Percentiles rank a stretch among this genome's conserved stretches.
Evolutionary conservation across 92 coral and sea anemone species (phyloP).

Genomic region (Zoanthus sociatus): DNA sequence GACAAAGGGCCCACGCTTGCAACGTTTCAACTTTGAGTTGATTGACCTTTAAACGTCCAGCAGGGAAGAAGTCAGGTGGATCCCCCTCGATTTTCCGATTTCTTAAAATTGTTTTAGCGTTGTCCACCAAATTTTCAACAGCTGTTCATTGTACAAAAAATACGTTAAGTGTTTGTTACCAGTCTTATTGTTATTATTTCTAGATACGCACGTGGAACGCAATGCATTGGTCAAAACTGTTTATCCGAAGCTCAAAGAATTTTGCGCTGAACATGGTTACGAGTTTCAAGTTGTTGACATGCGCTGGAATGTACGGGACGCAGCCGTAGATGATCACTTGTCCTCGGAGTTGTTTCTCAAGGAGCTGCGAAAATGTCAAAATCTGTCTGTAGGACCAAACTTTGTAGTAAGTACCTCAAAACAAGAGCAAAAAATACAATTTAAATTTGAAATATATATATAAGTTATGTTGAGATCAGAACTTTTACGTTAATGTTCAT

Average conservation of each 20-base stretch:
- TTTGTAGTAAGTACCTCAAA: conserved; percentile 69
- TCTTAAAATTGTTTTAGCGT: too few relatives aligned
- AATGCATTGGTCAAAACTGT: conserved; percentile 79
- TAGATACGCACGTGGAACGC: conserved; percentile 86
- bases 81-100: too few relatives aligned
- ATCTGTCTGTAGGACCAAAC: conserved; percentile 92
- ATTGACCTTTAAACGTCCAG: too few relatives aligned
- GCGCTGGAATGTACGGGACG: conserved; percentile 99
- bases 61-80: too few relatives aligned
- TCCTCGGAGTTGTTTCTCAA: conserved; percentile 80
- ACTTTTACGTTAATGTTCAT: too few relatives aligned
- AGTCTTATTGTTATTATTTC: background rate
- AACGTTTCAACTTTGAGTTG: too few relatives aligned
- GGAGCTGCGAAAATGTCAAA: conserved; percentile 82
- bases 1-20: too few relatives aligned
- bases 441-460: background rate
- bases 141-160: too few relatives aligned
- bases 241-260: conserved; percentile 82
- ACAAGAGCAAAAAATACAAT: background rate
- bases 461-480: too few relatives aligned
- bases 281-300: conserved; percentile 93
- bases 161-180: too few relatives aligned
- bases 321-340: conserved; percentile 89
- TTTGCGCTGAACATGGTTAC: conserved; percentile 81
- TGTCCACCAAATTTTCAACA: too few relatives aligned